Evolutionary conservation across 1,140 invertebrate species (phyloP).

Genomic region (Pemphigus obesinymphae): DNA sequence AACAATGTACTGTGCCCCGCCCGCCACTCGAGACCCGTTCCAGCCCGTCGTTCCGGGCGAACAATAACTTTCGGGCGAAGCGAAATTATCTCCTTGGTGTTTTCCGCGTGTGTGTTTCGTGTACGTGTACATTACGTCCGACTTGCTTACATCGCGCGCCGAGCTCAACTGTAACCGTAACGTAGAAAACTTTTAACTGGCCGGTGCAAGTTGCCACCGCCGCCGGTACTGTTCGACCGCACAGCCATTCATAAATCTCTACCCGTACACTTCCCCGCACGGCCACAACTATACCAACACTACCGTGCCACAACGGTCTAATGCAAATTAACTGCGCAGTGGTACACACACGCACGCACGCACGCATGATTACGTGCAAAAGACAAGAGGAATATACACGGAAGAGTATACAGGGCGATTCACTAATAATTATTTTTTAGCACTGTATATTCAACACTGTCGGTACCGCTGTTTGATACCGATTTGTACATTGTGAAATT

Average conservation of each 20-base stretch:
- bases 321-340: not conserved
- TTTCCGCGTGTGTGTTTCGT: not conserved
- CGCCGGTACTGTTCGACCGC: not conserved
- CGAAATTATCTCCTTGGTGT: not conserved
- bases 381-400: no score
- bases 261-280: not conserved
- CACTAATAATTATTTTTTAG: no score
- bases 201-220: not conserved
- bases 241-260: constrained; percentile 8
- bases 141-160: not conserved
- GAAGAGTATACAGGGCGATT: no score
- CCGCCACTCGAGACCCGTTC: not conserved
- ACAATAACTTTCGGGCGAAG: not conserved
- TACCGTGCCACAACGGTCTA: not conserved
- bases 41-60: not conserved
- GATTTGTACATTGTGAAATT: no score
- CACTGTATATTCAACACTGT: no score
- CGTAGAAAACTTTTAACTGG: constrained; percentile 11
- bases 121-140: not conserved
- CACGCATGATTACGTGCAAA: not conserved
- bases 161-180: not conserved
- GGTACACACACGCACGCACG: no score
- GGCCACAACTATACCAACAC: not conserved
- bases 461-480: no score
- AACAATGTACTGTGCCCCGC: no score